Percentiles rank a stretch among this genome's conserved stretches.
These are phyloP conservation scores for Mesochorus sp. DNA, from an alignment of 2,888 invertebrate species.

Conservation along the genomic window DNA sequence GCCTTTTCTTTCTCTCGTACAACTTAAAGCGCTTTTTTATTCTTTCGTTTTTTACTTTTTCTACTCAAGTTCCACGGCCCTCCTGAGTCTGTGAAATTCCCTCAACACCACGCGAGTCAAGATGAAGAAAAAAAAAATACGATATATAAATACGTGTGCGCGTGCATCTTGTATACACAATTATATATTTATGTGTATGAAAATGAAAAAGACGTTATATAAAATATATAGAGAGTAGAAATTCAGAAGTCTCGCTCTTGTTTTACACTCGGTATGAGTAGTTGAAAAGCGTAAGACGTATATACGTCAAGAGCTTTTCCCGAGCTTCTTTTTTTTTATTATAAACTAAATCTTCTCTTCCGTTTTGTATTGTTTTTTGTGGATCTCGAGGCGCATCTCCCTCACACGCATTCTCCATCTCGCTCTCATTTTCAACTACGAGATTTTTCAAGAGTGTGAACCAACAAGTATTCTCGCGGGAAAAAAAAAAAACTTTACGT, in stretches of 20 bases:
- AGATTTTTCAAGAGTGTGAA: neutral
- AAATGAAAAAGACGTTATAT: conserved; percentile 28
- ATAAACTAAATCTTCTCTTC: too few relatives aligned
- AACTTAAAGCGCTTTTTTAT: conserved; percentile 17
- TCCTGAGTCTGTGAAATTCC: conserved; percentile 23
- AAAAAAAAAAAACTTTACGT: neutral
- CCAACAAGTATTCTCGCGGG: neutral
- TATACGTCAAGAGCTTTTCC: conserved; percentile 11
- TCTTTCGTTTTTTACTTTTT: conserved; percentile 26
- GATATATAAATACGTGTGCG: neutral
- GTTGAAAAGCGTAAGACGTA: conserved; percentile 44
- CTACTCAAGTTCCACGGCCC: conserved; percentile 3
- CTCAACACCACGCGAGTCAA: conserved; percentile 1
- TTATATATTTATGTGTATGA: conserved; percentile 19
- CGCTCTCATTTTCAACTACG: neutral
- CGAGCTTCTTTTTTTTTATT: conserved; percentile 4
- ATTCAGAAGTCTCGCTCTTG: conserved; percentile 55
- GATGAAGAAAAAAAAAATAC: conserved; percentile 50
- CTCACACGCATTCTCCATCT: neutral
- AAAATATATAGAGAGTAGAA: conserved; percentile 45
- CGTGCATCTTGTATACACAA: neutral
- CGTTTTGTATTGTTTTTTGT: conserved; percentile 1
- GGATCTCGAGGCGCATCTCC: conserved; percentile 10
- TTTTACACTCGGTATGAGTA: conserved; percentile 50
- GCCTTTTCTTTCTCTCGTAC: conserved; percentile 36